Evolutionary conservation across 2,888 invertebrate species (phyloP).

Genomic region (Parasteatoda lunata): DNA sequence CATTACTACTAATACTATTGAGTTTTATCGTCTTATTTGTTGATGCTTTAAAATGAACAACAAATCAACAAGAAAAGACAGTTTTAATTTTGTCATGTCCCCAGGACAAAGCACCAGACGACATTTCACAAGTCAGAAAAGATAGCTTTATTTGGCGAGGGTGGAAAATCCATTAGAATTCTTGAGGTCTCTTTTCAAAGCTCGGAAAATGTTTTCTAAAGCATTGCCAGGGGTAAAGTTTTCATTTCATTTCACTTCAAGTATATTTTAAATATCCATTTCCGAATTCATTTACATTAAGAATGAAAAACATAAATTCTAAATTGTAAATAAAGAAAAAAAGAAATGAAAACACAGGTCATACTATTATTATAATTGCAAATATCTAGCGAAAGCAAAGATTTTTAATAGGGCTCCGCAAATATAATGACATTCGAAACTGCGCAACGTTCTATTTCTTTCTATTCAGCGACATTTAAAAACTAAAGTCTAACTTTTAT

Average conservation of each 20-base stretch:
- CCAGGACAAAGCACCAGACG: too few species aligned
- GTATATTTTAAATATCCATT: conserved; percentile 5
- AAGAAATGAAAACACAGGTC: background rate
- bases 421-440: conserved; percentile 19
- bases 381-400: conserved; percentile 10
- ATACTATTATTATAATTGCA: conserved; percentile 47
- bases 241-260: background rate
- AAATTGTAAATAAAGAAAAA: conserved; percentile 10
- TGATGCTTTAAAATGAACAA: too few species aligned
- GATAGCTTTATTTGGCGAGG: too few species aligned
- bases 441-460: background rate
- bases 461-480: background rate
- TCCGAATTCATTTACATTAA: background rate
- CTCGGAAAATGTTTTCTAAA: background rate
- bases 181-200: background rate
- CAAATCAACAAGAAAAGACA: too few species aligned
- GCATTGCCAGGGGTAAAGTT: background rate
- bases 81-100: too few species aligned
- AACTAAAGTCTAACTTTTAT: background rate
- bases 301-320: background rate
- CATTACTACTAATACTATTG: too few species aligned
- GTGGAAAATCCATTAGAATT: too few species aligned
- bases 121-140: too few species aligned
- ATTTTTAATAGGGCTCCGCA: conserved; percentile 40
- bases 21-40: too few species aligned